A percentile compares a stretch with the other conserved stretches of the same genome.
These are phyloP conservation scores for Drosophila vallismaia DNA, from an alignment of 2,888 invertebrate genomes.

Conservation along the genomic window DNA sequence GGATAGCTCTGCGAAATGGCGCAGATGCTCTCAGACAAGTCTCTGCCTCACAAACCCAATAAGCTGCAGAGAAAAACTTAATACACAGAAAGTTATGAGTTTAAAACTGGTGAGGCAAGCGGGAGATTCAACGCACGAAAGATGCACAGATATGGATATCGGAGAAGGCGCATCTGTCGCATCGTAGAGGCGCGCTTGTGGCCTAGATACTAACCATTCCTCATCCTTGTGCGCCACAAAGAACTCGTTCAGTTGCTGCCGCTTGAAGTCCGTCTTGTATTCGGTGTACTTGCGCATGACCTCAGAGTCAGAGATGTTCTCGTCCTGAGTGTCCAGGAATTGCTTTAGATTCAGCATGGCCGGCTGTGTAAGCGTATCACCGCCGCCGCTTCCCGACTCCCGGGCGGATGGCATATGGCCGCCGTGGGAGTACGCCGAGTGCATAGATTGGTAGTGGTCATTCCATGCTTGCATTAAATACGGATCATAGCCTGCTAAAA, in stretches of 20 bases:
- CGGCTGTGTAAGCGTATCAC: slow-evolving; percentile 89
- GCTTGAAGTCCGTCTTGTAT: slow-evolving; percentile 98
- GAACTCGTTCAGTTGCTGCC: slow-evolving; percentile 98
- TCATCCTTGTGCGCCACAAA: slow-evolving; percentile 99
- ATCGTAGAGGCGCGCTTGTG: slow-evolving; percentile 1
- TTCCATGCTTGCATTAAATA: slow-evolving; percentile 83
- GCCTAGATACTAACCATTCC: slow-evolving; percentile 93
- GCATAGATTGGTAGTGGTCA: slow-evolving; percentile 83
- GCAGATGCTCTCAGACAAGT: slow-evolving; percentile 52
- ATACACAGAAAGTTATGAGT: slow-evolving; percentile 72
- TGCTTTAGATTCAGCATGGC: slow-evolving; percentile 99
- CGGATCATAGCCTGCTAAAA: slow-evolving; percentile 81
- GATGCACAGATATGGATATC: slow-evolving; percentile 14
- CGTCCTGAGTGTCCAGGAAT: slow-evolving; percentile 97
- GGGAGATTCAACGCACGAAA: slow-evolving; percentile 22
- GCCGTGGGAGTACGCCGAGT: slow-evolving; percentile 73
- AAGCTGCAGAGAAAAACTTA: slow-evolving; percentile 83
- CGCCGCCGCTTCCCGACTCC: slow-evolving; percentile 50
- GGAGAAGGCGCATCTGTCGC: slow-evolving; percentile 19
- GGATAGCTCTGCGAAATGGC: slow-evolving; percentile 35
- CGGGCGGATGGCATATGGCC: slow-evolving; percentile 64
- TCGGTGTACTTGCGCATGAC: slow-evolving; percentile 98
- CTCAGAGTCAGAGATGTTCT: slow-evolving; percentile 98
- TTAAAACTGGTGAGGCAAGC: slow-evolving; percentile 19
- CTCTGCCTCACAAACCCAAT: slow-evolving; percentile 66